Percentiles rank a stretch among this genome's conserved stretches.
phyloP scores from a whole-genome alignment of 1,140 invertebrate species.

The Radopholus similis region DNA sequence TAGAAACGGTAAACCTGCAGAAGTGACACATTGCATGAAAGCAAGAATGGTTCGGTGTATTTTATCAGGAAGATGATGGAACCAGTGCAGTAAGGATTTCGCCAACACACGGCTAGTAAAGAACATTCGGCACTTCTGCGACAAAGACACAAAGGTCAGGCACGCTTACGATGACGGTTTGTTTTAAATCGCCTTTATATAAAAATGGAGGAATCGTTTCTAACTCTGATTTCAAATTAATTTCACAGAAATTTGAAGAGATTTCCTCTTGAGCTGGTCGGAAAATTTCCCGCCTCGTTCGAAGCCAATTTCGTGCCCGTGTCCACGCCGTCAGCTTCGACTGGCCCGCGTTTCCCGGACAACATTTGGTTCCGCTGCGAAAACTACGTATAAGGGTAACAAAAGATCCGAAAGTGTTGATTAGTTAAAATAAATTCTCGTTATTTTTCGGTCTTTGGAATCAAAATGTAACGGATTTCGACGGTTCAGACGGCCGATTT shows the following conservation, averaged over 20 bases:
- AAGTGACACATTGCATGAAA: too few species aligned
- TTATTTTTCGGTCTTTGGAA: constrained; percentile 3
- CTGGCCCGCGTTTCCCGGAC: constrained; percentile 41
- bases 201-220: not conserved
- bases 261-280: constrained; percentile 38
- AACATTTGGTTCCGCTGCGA: constrained; percentile 68
- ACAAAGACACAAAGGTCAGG: constrained; percentile 46
- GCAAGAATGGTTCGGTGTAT: too few species aligned
- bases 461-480: not conserved
- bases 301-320: constrained; percentile 65
- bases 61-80: too few species aligned
- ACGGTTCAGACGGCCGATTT: constrained; percentile 76
- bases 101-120: too few species aligned
- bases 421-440: not conserved
- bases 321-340: constrained; percentile 68
- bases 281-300: constrained; percentile 76
- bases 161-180: not conserved
- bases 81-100: too few species aligned
- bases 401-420: not conserved
- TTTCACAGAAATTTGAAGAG: not conserved
- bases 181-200: too few species aligned
- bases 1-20: too few species aligned
- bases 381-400: too few species aligned
- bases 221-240: not conserved
- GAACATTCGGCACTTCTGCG: constrained; percentile 76